These are phyloP conservation scores for Borostomias antarcticus DNA, from an alignment of 2,797 vertebrate genomes.

Conservation along the genomic window DNA sequence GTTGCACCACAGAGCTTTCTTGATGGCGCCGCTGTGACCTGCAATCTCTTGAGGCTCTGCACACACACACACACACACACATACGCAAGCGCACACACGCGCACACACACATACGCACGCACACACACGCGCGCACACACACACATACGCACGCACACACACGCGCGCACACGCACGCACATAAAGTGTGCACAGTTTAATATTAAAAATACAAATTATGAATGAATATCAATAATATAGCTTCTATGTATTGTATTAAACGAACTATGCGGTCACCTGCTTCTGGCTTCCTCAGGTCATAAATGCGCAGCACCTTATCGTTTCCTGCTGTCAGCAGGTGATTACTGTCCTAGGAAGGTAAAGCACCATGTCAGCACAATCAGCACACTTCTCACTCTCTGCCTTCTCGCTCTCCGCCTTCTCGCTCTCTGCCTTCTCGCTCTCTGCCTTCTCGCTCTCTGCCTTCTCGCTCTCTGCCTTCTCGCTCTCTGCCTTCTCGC, in stretches of 20 bases:
- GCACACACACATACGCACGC: too few relatives aligned
- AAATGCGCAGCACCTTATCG: constrained; percentile 88
- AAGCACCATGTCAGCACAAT: background rate
- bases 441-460: too few relatives aligned
- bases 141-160: too few relatives aligned
- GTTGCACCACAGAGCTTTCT: constrained; percentile 89
- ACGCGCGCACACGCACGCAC: background rate
- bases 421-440: too few relatives aligned
- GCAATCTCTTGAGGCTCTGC: constrained; percentile 83
- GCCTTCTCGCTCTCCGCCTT: too few relatives aligned
- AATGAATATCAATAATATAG: too few relatives aligned
- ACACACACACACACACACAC: too few relatives aligned
- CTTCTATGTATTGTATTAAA: too few relatives aligned
- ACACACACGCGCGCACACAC: too few relatives aligned
- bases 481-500: too few relatives aligned
- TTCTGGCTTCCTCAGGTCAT: constrained; percentile 85
- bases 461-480: too few relatives aligned
- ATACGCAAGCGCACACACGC: background rate
- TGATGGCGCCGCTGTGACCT: constrained; percentile 88
- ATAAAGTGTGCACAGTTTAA: background rate
- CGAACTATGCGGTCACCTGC: constrained; percentile 83
- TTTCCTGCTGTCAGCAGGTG: constrained; percentile 86
- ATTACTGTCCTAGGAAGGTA: constrained; percentile 79
- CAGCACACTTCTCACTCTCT: background rate
- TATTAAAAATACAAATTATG: background rate